Conservation (phyloP, 2,113 vertebrate genomes). For the Jacana jacana region DNA sequence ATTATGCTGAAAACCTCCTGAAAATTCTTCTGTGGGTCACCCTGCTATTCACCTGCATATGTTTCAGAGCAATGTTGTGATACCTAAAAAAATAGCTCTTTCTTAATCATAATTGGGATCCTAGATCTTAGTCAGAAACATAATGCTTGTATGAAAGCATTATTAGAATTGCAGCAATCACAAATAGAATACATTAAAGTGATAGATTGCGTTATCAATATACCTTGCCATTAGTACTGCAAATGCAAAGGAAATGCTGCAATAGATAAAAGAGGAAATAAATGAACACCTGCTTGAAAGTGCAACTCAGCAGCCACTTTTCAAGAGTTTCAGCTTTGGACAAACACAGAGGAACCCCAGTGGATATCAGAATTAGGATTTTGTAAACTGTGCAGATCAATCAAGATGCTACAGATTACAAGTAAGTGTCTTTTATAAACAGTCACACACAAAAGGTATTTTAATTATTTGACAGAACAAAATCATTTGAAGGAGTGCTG, state of each 20-base stretch:
- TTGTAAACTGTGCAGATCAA: background rate
- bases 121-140: background rate
- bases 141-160: background rate
- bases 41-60: background rate
- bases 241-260: background rate
- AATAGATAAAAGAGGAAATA: background rate
- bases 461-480: background rate
- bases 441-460: background rate
- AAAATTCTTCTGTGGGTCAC: background rate
- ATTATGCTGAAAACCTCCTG: background rate
- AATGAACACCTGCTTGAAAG: background rate
- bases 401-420: background rate
- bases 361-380: background rate
- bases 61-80: background rate
- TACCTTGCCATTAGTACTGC: background rate
- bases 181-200: background rate
- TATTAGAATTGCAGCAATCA: background rate
- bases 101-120: background rate
- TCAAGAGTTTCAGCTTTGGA: background rate
- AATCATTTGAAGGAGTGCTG: background rate
- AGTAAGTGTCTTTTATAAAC: background rate
- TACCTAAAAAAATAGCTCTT: background rate
- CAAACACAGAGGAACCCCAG: background rate
- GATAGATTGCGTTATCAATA: background rate
- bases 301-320: background rate